Evolutionary conservation across 2,888 invertebrate genomes (phyloP).

Genomic region (Camponotus fellah): DNA sequence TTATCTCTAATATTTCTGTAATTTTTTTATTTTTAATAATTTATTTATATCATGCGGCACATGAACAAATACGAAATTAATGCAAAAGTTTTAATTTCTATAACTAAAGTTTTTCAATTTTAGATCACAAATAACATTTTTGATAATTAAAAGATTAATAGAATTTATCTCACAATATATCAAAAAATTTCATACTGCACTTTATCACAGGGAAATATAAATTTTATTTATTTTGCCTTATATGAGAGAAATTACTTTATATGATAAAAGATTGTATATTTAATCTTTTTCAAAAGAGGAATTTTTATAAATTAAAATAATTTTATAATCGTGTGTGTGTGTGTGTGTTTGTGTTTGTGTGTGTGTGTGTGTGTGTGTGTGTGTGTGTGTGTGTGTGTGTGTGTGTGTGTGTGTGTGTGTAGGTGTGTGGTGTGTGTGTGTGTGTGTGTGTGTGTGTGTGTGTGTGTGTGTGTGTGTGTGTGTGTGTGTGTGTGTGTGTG

Average conservation of each 20-base stretch:
- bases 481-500: background rate
- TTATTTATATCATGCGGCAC: background rate
- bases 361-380: background rate
- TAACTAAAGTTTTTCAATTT: background rate
- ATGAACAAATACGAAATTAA: background rate
- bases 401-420: background rate
- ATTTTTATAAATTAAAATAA: background rate
- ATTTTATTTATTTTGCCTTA: background rate
- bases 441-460: background rate
- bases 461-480: background rate
- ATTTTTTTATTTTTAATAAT: background rate
- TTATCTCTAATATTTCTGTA: background rate
- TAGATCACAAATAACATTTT: background rate
- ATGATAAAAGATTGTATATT: background rate
- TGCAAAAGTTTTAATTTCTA: background rate
- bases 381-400: background rate
- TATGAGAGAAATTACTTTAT: background rate
- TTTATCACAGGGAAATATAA: background rate
- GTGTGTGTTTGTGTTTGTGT: no score
- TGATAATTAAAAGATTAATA: background rate
- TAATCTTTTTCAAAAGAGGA: background rate
- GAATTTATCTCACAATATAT: background rate
- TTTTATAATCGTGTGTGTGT: background rate
- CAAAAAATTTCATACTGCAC: background rate
- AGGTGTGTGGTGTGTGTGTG: no score